Evolutionary conservation across 2,113 vertebrate genomes (phyloP).

Genomic region (Archocentrus centrarchus): DNA sequence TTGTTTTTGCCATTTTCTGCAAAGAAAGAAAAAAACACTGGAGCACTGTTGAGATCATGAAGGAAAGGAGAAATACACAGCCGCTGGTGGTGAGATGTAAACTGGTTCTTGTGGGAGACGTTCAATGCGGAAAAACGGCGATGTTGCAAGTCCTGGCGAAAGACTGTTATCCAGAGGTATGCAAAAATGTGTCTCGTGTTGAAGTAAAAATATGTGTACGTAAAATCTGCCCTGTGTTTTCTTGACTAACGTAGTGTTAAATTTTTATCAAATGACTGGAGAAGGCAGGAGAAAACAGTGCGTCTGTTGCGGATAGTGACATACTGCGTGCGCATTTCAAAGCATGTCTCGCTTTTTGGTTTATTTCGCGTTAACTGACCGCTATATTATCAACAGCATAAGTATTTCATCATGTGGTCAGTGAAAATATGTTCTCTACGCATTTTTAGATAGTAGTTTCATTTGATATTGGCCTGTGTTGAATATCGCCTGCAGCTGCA

Average conservation of each 20-base stretch:
- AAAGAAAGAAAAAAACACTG: background rate
- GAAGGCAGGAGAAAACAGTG: constrained; percentile 20
- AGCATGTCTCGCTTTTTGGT: background rate
- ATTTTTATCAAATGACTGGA: background rate
- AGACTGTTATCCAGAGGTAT: constrained; percentile 96
- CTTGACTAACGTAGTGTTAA: background rate
- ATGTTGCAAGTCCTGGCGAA: constrained; percentile 97
- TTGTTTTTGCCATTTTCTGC: constrained; percentile 9
- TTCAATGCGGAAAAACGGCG: constrained; percentile 97
- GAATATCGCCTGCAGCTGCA: constrained; percentile 22
- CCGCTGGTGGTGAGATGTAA: constrained; percentile 93
- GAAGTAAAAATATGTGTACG: background rate
- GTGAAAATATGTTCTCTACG: background rate
- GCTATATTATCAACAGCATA: background rate
- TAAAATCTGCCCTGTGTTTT: background rate
- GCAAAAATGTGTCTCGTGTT: constrained; percentile 34
- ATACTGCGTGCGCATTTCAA: constrained; percentile 58
- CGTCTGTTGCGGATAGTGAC: constrained; percentile 52
- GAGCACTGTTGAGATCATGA: constrained; percentile 80
- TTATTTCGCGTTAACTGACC: background rate
- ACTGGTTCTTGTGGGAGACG: constrained; percentile 93
- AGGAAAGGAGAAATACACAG: constrained; percentile 89
- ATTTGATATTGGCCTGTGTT: background rate
- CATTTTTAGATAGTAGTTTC: background rate
- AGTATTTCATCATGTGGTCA: background rate